Evolutionary conservation across 2,797 vertebrate genomes (phyloP), one percentile per base, ranked within the genome.

Genomic region (Eutrigla gurnardus): DNA sequence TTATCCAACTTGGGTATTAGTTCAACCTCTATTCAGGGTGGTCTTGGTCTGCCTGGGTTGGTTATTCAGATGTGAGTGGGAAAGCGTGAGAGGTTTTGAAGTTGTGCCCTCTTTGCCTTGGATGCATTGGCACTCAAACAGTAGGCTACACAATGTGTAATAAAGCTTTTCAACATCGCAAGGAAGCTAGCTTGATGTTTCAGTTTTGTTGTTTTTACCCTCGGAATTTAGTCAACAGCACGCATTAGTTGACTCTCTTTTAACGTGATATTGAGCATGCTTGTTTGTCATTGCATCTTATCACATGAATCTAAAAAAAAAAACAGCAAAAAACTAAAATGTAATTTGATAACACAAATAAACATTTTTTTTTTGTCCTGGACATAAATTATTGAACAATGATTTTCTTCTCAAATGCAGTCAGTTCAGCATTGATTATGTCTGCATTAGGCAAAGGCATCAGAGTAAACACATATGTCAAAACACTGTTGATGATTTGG

Each of bases 401-500:
- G 0, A 53, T 45, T 40, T 67, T 15, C 13, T 3, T 11, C 3
- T 62, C 15, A 17, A 9, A 47, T 0, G 14, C 40, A 43, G 32
- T 43, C 2, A 63, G 6, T 55, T 9, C 36, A 66, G 50, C 13
- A 1, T 11, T 40, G 11, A 14, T 59, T 35, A 25, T 47, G 15
- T 32, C 1, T 45, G 13, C 6, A 40, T 57, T 37, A 25, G 47
- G 7, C 14, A 35, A 43, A 49, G 1, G 11, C 14, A 14, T 45
- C 35, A 37, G 3, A 52, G 4, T 35, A 37, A 12, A 25, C 3
- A 47, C 33, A 37, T 4, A 12, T 15, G 12, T 11, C 17, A 32
- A 15, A 42, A 17, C 40, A 62, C 10, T 75, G 18, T 46, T 72
- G 66, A 81, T 59, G 62, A 78, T 59, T 59, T 73, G 15, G 32